These are phyloP conservation scores for Tribolium madens DNA, from an alignment of 1,140 invertebrate genomes.

Conservation along the genomic window DNA sequence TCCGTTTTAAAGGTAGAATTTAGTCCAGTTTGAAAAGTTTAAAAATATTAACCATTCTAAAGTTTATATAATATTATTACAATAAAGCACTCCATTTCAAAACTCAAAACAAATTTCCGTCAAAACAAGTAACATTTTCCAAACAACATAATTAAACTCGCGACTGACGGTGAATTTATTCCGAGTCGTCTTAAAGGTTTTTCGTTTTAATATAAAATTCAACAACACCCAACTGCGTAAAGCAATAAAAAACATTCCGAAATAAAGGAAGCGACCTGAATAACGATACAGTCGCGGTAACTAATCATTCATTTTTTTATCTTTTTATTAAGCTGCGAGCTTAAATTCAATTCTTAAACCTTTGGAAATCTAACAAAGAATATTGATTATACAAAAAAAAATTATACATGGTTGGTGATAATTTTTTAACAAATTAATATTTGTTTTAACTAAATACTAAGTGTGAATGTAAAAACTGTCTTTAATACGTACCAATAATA, in stretches of 20 bases:
- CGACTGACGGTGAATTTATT: background rate
- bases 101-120: background rate
- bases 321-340: background rate
- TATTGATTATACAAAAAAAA: background rate
- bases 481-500: slow-evolving; percentile 5
- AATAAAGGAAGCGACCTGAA: background rate
- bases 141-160: background rate
- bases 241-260: background rate
- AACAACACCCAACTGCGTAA: background rate
- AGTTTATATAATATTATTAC: background rate
- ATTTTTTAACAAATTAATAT: too few species aligned
- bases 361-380: background rate
- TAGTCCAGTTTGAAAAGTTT: background rate
- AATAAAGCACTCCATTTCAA: background rate
- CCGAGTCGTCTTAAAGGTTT: background rate
- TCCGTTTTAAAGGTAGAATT: background rate
- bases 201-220: background rate
- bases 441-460: too few species aligned
- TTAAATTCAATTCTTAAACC: background rate
- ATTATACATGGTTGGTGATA: background rate
- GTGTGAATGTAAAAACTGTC: background rate
- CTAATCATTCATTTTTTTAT: background rate
- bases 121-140: background rate
- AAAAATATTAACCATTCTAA: background rate
- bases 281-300: background rate